Conservation (phyloP, 2,888 invertebrate genomes). For the Microplitis deprimator region DNA sequence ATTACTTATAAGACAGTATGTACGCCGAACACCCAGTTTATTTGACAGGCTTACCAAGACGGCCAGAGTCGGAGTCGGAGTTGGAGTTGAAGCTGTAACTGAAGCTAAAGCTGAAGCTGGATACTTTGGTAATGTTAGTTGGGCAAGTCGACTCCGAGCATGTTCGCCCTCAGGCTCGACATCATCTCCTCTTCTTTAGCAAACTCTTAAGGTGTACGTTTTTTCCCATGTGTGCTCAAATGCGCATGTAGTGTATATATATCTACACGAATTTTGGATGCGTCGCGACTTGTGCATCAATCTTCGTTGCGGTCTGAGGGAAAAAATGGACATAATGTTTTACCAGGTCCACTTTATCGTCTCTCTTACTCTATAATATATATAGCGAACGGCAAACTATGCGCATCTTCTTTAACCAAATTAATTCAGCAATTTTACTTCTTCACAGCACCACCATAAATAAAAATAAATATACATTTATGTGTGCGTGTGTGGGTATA, state of each 20-base stretch:
- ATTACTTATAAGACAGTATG: background rate
- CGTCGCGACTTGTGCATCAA: constrained; percentile 56
- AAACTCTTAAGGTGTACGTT: background rate
- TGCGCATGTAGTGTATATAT: background rate
- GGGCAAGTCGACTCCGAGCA: background rate
- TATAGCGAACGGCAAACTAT: constrained; percentile 51
- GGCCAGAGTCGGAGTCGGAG: background rate
- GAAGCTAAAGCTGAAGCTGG: too few relatives aligned
- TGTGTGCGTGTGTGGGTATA: constrained; percentile 11
- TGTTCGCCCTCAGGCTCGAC: constrained; percentile 7
- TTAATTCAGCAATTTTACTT: constrained; percentile 55
- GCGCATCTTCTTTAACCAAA: constrained; percentile 48
- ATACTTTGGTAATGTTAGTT: background rate
- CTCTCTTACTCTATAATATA: constrained; percentile 7
- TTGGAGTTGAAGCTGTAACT: too few relatives aligned
- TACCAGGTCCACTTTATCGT: constrained; percentile 51
- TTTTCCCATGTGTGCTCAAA: background rate
- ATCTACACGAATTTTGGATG: constrained; percentile 49
- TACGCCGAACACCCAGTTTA: constrained; percentile 16
- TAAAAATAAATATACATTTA: constrained; percentile 36
- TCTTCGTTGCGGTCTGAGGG: constrained; percentile 51
- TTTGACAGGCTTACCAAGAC: constrained; percentile 11
- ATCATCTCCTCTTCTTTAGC: constrained; percentile 7
- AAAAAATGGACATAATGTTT: constrained; percentile 55
- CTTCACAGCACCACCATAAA: constrained; percentile 38